Conservation (phyloP, 2,888 invertebrate species). For the Tryphoninae sp. region DNA sequence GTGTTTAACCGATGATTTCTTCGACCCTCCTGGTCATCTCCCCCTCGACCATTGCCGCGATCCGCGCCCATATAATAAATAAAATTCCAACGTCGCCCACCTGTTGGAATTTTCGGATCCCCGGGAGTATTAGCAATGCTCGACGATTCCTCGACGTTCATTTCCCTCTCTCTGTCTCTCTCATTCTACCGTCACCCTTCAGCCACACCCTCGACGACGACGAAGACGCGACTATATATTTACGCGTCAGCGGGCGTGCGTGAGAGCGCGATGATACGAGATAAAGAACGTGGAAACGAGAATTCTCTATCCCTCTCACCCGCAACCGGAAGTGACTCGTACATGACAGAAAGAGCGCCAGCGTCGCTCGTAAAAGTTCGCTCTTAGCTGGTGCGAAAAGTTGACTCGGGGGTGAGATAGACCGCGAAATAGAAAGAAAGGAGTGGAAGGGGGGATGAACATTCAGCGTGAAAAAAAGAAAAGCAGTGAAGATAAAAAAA, state of each 20-base stretch:
- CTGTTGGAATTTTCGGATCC: conserved; percentile 42
- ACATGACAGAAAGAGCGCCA: background rate
- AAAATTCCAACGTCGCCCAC: conserved; percentile 48
- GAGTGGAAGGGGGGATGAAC: conserved; percentile 16
- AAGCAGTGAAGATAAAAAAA: conserved; percentile 4
- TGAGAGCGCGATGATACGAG: conserved; percentile 4
- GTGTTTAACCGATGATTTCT: background rate
- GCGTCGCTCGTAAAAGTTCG: background rate
- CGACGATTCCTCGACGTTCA: conserved; percentile 26
- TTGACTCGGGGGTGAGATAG: conserved; percentile 20
- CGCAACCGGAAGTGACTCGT: conserved; percentile 15
- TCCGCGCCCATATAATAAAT: conserved; percentile 24
- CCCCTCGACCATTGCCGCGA: background rate
- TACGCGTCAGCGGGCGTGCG: background rate
- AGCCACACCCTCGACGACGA: conserved; percentile 52
- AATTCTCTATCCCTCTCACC: background rate
- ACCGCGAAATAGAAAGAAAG: conserved; percentile 17
- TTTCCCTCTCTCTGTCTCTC: conserved; percentile 5
- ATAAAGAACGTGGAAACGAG: conserved; percentile 43
- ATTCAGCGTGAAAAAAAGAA: conserved; percentile 53
- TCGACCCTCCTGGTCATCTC: background rate
- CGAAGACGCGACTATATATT: conserved; percentile 1
- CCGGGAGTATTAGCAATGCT: conserved; percentile 16
- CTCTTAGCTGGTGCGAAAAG: background rate
- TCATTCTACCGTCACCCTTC: background rate